These are phyloP conservation scores for Malurus elegans DNA, from an alignment of 2,113 vertebrate species.

Conservation along the genomic window DNA sequence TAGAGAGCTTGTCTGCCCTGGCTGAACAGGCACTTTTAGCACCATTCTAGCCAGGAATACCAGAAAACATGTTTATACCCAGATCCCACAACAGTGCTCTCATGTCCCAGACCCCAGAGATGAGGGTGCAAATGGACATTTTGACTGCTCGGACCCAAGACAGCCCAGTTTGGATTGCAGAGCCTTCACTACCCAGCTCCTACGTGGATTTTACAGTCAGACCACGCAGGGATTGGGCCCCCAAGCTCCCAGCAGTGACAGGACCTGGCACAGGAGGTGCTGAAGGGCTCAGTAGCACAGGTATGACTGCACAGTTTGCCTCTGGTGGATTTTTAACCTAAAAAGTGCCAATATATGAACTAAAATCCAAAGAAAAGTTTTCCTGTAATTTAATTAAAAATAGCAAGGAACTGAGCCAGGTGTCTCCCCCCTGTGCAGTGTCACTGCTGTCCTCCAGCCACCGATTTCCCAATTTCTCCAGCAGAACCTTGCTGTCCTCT, in stretches of 20 bases:
- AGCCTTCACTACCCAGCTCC: neutral
- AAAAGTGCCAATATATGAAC: neutral
- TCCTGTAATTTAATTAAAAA: neutral
- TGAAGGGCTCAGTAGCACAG: neutral
- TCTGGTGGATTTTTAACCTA: neutral
- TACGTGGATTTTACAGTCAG: accelerated
- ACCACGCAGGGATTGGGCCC: accelerated
- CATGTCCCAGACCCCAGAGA: neutral
- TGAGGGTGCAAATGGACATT: neutral
- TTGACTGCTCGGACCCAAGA: neutral
- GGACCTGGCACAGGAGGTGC: neutral
- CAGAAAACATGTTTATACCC: neutral
- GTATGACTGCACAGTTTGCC: too few relatives aligned
- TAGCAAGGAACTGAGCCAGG: neutral
- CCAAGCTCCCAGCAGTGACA: neutral
- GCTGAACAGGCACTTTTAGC: neutral
- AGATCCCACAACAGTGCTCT: neutral
- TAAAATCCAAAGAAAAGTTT: neutral
- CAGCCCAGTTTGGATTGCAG: accelerated
- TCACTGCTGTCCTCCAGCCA: neutral
- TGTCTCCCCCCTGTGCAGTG: neutral
- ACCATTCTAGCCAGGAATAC: neutral
- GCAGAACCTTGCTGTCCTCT: neutral
- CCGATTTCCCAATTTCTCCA: neutral
- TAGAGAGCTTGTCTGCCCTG: neutral